Conservation (phyloP, 2,797 vertebrate genomes). For the Synaphobranchus kaupii region DNA sequence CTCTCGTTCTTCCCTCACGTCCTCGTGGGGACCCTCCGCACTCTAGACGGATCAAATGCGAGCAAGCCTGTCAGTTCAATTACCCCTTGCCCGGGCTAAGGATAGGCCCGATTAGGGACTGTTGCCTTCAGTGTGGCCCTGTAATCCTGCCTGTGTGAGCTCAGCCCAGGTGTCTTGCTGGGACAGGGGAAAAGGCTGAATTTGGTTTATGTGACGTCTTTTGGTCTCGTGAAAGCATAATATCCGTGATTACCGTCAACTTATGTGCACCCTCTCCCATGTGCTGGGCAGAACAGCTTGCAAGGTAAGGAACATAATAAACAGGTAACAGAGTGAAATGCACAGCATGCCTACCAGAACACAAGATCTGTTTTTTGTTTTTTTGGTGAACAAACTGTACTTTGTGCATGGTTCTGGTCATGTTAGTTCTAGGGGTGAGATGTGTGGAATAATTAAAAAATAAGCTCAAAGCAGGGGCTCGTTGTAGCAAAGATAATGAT, state of each 20-base stretch:
- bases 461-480: background rate
- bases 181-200: constrained; percentile 18
- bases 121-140: constrained; percentile 45
- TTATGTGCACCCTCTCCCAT: background rate
- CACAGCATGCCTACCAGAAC: background rate
- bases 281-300: background rate
- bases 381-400: background rate
- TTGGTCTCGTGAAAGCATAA: background rate
- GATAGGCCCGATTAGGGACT: background rate
- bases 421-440: background rate
- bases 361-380: background rate
- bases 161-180: constrained; percentile 33
- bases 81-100: background rate
- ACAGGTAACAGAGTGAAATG: background rate
- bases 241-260: background rate
- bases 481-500: background rate
- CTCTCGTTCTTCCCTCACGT: constrained; percentile 60
- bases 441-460: background rate
- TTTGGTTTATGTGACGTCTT: constrained; percentile 18
- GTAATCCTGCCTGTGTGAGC: constrained; percentile 46
- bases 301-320: too few relatives aligned
- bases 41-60: constrained; percentile 2
- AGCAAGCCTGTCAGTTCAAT: constrained; percentile 9
- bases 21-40: constrained; percentile 49
- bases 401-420: background rate